Evolutionary conservation across 2,797 vertebrate genomes (phyloP).

Genomic region (Todus mexicanus): DNA sequence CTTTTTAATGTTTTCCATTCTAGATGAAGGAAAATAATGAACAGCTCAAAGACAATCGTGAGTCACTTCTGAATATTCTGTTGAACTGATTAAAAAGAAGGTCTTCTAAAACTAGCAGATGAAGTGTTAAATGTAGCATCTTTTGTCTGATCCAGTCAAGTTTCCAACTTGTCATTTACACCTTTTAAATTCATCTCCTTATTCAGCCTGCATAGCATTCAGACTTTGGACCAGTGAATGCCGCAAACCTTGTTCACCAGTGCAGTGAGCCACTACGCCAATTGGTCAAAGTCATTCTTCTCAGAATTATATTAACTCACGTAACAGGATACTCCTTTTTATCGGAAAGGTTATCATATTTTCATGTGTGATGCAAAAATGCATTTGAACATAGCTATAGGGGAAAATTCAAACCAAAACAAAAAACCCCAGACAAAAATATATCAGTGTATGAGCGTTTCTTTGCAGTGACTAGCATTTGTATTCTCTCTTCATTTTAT

Average conservation of each 20-base stretch:
- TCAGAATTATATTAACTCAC: conserved; percentile 60
- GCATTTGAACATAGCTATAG: not conserved
- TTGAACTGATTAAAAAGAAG: not conserved
- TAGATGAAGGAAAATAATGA: not conserved
- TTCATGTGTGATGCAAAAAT: not conserved
- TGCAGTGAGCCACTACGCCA: conserved; percentile 59
- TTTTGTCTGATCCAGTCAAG: conserved; percentile 55
- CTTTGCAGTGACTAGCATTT: not conserved
- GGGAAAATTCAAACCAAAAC: not conserved
- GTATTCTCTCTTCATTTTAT: not conserved
- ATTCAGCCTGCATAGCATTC: conserved; percentile 51
- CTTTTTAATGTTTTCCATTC: not conserved
- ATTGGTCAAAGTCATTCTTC: conserved; percentile 60
- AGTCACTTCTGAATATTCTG: not conserved
- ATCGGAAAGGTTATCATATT: conserved; percentile 24
- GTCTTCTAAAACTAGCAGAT: not conserved
- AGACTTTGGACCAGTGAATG: conserved; percentile 58
- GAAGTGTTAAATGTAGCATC: conserved; percentile 25
- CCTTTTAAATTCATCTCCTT: conserved; percentile 67
- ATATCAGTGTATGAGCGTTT: not conserved
- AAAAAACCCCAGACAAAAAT: not conserved
- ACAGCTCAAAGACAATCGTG: not conserved
- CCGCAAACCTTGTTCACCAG: conserved; percentile 58
- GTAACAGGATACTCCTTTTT: not conserved
- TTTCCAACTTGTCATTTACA: conserved; percentile 61